phyloP scores from a whole-genome alignment of 2,797 vertebrate species.

The Propithecus deckenii region DNA sequence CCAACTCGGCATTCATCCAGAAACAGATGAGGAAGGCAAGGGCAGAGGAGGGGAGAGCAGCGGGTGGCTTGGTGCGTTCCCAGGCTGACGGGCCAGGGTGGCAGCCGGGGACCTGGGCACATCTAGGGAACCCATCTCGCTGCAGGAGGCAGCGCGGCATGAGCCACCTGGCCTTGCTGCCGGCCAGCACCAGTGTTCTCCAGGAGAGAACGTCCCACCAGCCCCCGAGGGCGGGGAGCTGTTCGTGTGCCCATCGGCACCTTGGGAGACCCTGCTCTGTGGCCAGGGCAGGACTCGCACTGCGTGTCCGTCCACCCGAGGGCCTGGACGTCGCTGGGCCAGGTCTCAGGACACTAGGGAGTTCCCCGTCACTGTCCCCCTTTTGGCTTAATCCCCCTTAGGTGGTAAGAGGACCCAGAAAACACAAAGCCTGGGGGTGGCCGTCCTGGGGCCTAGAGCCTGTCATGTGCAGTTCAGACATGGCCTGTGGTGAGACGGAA shows the following conservation, averaged over 20 bases:
- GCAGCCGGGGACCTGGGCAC: neutral
- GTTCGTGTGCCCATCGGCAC: neutral
- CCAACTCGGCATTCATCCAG: neutral
- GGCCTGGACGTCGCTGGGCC: neutral
- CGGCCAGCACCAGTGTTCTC: neutral
- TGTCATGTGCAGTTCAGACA: rapidly evolving
- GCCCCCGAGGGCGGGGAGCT: neutral
- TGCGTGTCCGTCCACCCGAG: rapidly evolving
- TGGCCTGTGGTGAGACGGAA: neutral
- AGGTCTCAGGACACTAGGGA: neutral
- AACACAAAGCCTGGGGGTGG: neutral
- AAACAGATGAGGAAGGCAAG: neutral
- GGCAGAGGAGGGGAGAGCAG: neutral
- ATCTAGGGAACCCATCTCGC: neutral
- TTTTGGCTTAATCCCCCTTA: neutral
- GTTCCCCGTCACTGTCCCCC: too few species aligned
- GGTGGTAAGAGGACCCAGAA: neutral
- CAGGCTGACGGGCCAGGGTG: neutral
- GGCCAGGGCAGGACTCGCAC: neutral
- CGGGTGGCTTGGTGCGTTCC: neutral
- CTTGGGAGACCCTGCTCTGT: neutral
- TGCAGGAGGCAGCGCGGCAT: neutral
- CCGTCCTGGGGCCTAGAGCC: neutral
- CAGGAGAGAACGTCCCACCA: neutral
- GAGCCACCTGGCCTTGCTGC: neutral